Evolutionary conservation across 2,113 vertebrate species (phyloP).

Genomic region (Microcebus lehilahytsara): DNA sequence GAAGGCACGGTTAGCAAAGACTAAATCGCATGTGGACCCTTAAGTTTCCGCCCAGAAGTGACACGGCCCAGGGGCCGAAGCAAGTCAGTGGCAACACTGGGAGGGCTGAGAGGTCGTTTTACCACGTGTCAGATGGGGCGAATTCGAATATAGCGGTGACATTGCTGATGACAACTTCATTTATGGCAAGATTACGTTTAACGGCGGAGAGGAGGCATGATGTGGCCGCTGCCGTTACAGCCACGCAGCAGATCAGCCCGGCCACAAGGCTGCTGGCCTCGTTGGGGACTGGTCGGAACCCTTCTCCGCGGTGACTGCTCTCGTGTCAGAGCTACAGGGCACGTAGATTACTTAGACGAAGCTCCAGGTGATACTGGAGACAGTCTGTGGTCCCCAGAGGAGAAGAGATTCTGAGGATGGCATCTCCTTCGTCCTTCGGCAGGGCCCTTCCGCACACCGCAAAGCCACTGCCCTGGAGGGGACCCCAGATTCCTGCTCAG

Average conservation of each 20-base stretch:
- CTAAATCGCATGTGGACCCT: not conserved
- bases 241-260: not conserved
- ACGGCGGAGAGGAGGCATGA: not conserved
- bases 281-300: not conserved
- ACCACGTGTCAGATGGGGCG: not conserved
- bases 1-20: not conserved
- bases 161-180: not conserved
- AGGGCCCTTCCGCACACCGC: not conserved
- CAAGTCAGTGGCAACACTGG: not conserved
- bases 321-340: not conserved
- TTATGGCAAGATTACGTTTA: not conserved
- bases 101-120: not conserved
- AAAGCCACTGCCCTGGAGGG: not conserved
- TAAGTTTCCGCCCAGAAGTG: not conserved
- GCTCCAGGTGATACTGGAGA: not conserved
- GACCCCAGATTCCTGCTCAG: not conserved
- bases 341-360: not conserved
- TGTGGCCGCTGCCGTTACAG: not conserved
- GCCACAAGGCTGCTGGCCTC: not conserved
- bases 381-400: not conserved
- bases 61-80: not conserved
- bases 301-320: not conserved
- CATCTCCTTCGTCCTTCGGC: not conserved
- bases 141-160: not conserved
- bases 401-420: not conserved